Evolutionary conservation across 2,113 vertebrate species (phyloP).

Genomic region (Panthera uncia): DNA sequence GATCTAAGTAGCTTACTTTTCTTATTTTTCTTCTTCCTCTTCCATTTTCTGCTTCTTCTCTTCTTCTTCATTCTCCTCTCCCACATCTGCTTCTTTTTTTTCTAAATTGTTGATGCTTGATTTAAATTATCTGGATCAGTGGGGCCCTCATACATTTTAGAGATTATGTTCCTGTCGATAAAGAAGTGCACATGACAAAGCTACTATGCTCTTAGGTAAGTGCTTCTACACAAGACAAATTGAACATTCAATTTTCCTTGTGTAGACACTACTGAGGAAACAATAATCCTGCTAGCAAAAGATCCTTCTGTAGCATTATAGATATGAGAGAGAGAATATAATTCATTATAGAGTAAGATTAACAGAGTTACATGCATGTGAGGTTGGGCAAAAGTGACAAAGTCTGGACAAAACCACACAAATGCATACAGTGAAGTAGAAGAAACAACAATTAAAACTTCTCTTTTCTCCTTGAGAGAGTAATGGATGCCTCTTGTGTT

Average conservation of each 20-base stretch:
- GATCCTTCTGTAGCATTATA: not conserved
- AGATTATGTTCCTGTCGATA: not conserved
- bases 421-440: not conserved
- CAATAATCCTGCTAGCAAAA: not conserved
- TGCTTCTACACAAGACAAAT: not conserved
- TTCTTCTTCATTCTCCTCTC: not conserved
- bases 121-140: conserved; percentile 7
- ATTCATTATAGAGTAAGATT: not conserved
- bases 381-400: not conserved
- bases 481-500: not conserved
- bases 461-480: not conserved
- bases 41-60: not conserved
- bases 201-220: not conserved
- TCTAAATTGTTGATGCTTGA: not conserved
- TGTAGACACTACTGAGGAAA: not conserved
- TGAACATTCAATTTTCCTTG: not conserved
- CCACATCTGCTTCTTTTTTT: not conserved
- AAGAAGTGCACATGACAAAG: not conserved
- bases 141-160: not conserved
- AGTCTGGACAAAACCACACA: not conserved
- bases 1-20: not conserved
- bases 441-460: not conserved
- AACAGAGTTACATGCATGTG: not conserved
- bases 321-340: not conserved
- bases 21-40: not conserved